Evolutionary conservation across 2,888 invertebrate species (phyloP).

Genomic region (Gisinianus flammeolus): DNA sequence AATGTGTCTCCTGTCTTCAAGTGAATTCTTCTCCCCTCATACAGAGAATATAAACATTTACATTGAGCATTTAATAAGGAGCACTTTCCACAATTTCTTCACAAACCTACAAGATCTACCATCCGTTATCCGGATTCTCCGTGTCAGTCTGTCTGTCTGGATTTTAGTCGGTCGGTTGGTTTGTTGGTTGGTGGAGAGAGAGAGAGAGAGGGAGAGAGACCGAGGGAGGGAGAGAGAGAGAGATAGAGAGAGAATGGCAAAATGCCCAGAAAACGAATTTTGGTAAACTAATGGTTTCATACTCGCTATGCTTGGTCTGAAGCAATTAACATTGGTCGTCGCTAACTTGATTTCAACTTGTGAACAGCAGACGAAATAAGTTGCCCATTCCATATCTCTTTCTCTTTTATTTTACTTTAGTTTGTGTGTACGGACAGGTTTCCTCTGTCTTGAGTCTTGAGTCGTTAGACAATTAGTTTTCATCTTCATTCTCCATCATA

Average conservation of each 20-base stretch:
- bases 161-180: too few relatives aligned
- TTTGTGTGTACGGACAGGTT: too few relatives aligned
- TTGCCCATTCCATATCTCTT: conserved; percentile 2
- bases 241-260: conserved; percentile 25
- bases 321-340: conserved; percentile 26
- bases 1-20: too few relatives aligned
- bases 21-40: neutral
- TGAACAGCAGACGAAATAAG: neutral
- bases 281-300: conserved; percentile 1
- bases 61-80: neutral
- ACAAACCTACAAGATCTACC: too few relatives aligned
- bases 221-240: neutral
- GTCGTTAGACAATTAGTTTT: neutral
- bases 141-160: neutral
- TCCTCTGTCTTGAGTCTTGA: neutral
- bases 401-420: too few relatives aligned
- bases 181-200: neutral
- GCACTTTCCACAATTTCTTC: too few relatives aligned
- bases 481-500: too few relatives aligned
- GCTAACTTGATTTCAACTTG: conserved; percentile 9
- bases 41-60: neutral
- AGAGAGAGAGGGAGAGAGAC: neutral
- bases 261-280: conserved; percentile 30
- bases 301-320: conserved; percentile 17
- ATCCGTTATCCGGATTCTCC: too few relatives aligned